phyloP scores from a whole-genome alignment of 2,113 vertebrate species.

The Cettia cetti region DNA sequence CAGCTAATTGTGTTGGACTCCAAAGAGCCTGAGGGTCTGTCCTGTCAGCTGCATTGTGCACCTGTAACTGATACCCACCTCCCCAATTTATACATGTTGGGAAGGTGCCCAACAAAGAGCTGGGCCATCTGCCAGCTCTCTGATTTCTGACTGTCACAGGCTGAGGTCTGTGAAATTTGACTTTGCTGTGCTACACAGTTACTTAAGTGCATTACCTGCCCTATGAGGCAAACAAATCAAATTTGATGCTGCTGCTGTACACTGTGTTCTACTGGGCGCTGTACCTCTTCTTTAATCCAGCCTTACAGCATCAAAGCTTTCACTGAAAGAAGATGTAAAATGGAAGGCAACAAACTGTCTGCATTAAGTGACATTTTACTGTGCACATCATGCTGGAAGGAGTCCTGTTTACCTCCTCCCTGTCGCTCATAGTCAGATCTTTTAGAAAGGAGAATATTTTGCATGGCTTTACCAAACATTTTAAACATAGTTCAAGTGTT shows the following conservation, averaged over 20 bases:
- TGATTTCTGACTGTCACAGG: neutral
- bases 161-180: neutral
- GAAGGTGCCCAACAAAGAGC: neutral
- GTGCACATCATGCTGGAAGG: neutral
- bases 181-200: neutral
- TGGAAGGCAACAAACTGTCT: neutral
- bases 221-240: neutral
- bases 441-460: neutral
- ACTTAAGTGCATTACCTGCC: neutral
- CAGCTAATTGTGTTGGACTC: neutral
- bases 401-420: neutral
- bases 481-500: neutral
- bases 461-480: neutral
- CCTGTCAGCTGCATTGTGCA: neutral
- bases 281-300: neutral
- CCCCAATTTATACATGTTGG: neutral
- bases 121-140: neutral
- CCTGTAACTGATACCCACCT: neutral
- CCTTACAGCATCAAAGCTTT: neutral
- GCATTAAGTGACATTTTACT: neutral
- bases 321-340: neutral
- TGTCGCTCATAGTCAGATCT: neutral
- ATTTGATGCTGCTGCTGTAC: neutral
- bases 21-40: neutral
- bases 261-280: neutral